These are phyloP conservation scores for Ditylenchus weischeri DNA, from an alignment of 2,888 invertebrate species.

Conservation along the genomic window DNA sequence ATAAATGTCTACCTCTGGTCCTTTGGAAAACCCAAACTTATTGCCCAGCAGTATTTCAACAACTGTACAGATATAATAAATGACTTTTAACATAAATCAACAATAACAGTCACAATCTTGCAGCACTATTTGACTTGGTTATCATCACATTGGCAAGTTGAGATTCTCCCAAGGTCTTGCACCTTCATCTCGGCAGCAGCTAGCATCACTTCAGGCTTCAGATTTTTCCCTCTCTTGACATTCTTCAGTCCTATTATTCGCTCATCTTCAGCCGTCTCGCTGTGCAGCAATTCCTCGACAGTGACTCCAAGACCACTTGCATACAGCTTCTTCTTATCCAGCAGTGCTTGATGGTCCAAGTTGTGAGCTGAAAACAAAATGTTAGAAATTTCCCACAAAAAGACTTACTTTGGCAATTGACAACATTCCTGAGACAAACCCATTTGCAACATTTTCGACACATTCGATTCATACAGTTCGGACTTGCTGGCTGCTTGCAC, in stretches of 20 bases:
- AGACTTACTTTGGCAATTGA: constrained; percentile 35
- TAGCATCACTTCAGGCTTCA: no score
- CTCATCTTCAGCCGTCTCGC: constrained; percentile 1
- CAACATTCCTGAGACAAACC: constrained; percentile 38
- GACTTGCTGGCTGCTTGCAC: constrained; percentile 50
- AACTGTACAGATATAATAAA: no score
- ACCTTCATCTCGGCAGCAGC: no score
- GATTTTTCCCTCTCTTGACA: no score
- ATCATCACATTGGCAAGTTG: no score
- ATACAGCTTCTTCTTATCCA: constrained; percentile 5
- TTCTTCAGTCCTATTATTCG: not conserved
- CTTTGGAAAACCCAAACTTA: no score
- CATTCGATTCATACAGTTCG: constrained; percentile 40
- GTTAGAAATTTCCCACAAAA: not conserved
- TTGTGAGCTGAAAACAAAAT: constrained; percentile 11
- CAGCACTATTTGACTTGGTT: no score
- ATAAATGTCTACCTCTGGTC: no score
- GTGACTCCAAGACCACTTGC: constrained; percentile 17
- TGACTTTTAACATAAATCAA: no score
- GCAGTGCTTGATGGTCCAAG: constrained; percentile 10
- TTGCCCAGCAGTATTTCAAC: no score
- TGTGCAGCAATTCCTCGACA: constrained; percentile 11
- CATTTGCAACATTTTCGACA: constrained; percentile 53
- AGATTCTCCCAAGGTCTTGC: no score
- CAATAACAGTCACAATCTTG: no score